Conservation (phyloP, 1,140 invertebrate genomes). For the Pogonomyrmex barbatus region DNA sequence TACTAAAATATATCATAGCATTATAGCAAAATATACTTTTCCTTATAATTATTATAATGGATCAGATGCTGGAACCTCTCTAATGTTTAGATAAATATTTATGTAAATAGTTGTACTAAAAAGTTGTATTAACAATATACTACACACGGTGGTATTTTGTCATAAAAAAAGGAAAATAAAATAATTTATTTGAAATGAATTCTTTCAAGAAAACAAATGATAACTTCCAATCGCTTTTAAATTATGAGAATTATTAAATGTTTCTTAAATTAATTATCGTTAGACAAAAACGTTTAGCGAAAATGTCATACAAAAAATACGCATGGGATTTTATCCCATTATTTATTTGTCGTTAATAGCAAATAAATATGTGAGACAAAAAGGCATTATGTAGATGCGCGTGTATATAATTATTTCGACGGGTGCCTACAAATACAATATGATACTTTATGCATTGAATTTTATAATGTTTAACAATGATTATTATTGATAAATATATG, state of each 20-base stretch:
- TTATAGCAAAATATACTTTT: background rate
- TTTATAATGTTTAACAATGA: background rate
- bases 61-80: background rate
- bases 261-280: background rate
- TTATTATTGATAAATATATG: background rate
- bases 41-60: background rate
- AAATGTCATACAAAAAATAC: background rate
- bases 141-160: background rate
- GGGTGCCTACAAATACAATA: background rate
- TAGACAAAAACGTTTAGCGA: background rate
- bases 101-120: background rate
- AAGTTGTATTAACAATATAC: background rate
- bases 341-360: background rate
- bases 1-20: background rate
- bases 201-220: background rate
- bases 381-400: background rate
- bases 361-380: background rate
- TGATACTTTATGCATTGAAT: background rate
- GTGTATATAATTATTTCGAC: conserved; percentile 36
- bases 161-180: background rate
- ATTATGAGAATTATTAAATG: background rate
- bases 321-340: background rate
- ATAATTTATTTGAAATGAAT: conserved; percentile 4
- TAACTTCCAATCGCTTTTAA: background rate
- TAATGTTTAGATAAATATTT: background rate